Evolutionary conservation across 1,140 invertebrate genomes (phyloP).

Genomic region (Thrips palmi): DNA sequence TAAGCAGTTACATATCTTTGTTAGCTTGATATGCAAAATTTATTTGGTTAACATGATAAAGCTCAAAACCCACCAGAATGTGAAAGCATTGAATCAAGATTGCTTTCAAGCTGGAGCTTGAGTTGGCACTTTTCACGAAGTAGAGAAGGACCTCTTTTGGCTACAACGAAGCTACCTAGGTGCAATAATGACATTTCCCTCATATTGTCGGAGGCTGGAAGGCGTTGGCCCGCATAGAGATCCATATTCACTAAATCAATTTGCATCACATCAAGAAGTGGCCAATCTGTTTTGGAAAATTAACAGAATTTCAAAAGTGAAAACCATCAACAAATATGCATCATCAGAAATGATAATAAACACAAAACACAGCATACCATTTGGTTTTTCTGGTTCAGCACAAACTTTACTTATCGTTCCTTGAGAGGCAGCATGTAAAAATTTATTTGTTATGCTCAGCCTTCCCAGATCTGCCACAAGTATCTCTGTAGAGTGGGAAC

Average conservation of each 20-base stretch:
- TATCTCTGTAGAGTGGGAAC: constrained; percentile 55
- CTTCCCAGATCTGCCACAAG: constrained; percentile 68
- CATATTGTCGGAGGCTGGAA: constrained; percentile 15
- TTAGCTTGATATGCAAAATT: not conserved
- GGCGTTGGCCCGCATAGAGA: constrained; percentile 45
- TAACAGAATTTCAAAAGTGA: not conserved
- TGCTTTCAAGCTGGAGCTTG: constrained; percentile 61
- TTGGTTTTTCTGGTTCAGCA: not conserved
- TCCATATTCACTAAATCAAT: constrained; percentile 68
- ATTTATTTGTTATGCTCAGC: constrained; percentile 58
- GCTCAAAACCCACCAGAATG: constrained; percentile 27
- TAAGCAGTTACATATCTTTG: constrained; percentile 15
- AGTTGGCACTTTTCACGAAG: constrained; percentile 64
- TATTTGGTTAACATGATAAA: not conserved
- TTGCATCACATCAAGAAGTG: constrained; percentile 59
- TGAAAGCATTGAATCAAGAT: constrained; percentile 49
- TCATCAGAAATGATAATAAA: not conserved
- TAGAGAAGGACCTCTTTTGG: constrained; percentile 37
- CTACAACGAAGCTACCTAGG: constrained; percentile 32
- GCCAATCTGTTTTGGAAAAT: constrained; percentile 21
- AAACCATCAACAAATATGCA: constrained; percentile 4
- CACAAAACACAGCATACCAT: not conserved
- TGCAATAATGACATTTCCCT: too few species aligned
- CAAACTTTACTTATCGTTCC: constrained; percentile 31
- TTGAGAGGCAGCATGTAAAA: constrained; percentile 36